Base-by-base conservation (phyloP, 2,797 vertebrate species). In the Enteromius trimaculatus region DNA sequence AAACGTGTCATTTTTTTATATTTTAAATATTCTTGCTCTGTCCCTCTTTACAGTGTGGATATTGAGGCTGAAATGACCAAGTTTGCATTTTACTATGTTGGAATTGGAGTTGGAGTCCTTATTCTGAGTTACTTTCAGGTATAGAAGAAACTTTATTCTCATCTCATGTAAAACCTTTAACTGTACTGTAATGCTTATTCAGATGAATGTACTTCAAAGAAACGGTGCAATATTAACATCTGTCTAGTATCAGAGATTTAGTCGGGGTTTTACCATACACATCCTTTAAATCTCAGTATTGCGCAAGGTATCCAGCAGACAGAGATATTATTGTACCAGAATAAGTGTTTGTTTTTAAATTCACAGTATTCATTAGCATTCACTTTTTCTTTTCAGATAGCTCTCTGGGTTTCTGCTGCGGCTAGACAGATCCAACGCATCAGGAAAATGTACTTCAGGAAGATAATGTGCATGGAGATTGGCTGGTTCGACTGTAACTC, bases 401-500 rank as follows among this genome's bases (percentile, higher is more conserved):
- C 84, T 13, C 88, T 95, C 65, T 96, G 95, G 95, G 94, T 96
- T 77, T 72, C 90, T 6, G 88, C 92, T 0, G 95, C 95, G n/a
- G 93, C 95, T 26, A 92, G 90, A 53, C 95, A 96, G 88, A 90
- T 90, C 65, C 94, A 93, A 83, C 91, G 80, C 88, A 94, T 96
- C 47, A 89, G 95, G 69, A 94, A 93, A 86, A 91, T 85, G 0
- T 96, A 95, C 88, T 96, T 96, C 84, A 91, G 89, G 60, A 96
- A 95, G 85, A 93, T 96, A 11, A 96, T 96, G 95, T 88, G 88
- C 84, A 96, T 96, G 94, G 95, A 96, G 86, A 96, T 96, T 0
- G 95, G 94, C 65, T 96, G 95, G 95, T 96, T 96, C 87, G 95
- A 96, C 91, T 94, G 94, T 88, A 96, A 90, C 89, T 95, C 95